Evolutionary conservation across 2,113 vertebrate genomes (phyloP).

Genomic region (Catharus fuscescens): DNA sequence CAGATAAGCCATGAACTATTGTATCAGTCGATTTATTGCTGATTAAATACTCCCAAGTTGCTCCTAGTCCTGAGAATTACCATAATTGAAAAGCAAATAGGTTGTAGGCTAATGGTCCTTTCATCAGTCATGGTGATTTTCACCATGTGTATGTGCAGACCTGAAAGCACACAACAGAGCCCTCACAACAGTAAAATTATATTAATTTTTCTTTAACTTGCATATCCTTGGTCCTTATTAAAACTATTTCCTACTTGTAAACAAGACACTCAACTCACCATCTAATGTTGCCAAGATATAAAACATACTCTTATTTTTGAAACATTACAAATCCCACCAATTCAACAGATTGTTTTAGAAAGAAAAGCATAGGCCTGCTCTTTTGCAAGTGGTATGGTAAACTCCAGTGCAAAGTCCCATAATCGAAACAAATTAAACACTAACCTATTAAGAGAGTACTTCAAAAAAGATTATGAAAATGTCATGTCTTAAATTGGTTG

Average conservation of each 20-base stretch:
- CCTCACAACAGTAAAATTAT: neutral
- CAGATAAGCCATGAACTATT: constrained; percentile 41
- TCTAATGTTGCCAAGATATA: neutral
- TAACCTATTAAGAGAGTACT: neutral
- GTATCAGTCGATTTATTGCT: neutral
- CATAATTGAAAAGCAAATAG: neutral
- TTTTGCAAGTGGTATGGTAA: neutral
- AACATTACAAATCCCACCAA: neutral
- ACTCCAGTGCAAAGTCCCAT: neutral
- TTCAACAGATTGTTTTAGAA: neutral
- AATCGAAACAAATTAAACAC: neutral
- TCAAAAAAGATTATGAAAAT: neutral
- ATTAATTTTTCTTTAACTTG: neutral
- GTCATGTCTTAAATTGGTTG: neutral
- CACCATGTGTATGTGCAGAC: neutral
- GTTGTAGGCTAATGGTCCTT: neutral
- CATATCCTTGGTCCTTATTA: neutral
- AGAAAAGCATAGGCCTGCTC: neutral
- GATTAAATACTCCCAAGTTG: constrained; percentile 35
- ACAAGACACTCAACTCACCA: neutral
- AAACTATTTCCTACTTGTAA: neutral
- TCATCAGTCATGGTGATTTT: neutral
- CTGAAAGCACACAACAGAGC: neutral
- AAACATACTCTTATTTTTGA: neutral
- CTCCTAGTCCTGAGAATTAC: neutral